These are phyloP conservation scores for Ochotona curzoniae DNA, from an alignment of 2,113 vertebrate genomes.

Conservation along the genomic window DNA sequence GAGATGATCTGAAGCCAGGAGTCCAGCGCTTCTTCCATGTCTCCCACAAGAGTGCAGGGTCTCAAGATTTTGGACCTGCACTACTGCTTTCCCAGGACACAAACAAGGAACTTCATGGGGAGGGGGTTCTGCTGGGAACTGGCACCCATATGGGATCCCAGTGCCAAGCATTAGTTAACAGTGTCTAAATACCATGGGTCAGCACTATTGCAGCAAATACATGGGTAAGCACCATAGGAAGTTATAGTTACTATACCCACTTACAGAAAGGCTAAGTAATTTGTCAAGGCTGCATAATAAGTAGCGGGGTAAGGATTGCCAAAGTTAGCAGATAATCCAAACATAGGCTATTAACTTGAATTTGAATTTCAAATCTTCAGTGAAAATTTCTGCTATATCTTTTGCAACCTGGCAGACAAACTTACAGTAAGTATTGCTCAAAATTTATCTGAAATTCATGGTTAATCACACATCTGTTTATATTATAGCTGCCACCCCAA, in stretches of 20 bases:
- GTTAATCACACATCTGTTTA: background rate
- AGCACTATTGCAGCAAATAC: background rate
- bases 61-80: too few relatives aligned
- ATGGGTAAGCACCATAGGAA: background rate
- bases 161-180: background rate
- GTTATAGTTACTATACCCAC: background rate
- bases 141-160: too few relatives aligned
- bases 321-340: constrained; percentile 33
- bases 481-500: background rate
- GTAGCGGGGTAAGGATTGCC: background rate
- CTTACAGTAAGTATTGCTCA: background rate
- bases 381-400: background rate
- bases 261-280: background rate
- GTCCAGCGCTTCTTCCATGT: too few relatives aligned
- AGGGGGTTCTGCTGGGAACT: too few relatives aligned
- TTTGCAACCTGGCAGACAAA: background rate
- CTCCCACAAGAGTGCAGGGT: too few relatives aligned
- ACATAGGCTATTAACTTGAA: background rate
- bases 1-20: too few relatives aligned
- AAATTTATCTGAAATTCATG: background rate
- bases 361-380: background rate
- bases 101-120: too few relatives aligned
- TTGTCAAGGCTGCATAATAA: background rate
- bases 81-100: too few relatives aligned
- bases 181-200: background rate